Evolutionary conservation across 2,797 vertebrate genomes (phyloP).

Genomic region (Novumbra hubbsi): DNA sequence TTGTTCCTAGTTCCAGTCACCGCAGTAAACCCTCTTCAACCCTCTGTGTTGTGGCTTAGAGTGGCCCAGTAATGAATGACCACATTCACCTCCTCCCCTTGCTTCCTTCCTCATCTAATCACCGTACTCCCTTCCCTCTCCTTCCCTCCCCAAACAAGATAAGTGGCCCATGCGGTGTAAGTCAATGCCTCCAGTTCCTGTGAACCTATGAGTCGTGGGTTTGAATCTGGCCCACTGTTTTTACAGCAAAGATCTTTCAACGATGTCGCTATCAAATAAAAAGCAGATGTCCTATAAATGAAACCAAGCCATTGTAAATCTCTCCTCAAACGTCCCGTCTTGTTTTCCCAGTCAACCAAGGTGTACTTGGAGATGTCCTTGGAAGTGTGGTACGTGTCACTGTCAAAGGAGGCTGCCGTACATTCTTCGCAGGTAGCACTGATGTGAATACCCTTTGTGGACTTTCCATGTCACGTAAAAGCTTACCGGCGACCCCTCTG

Average conservation of each 20-base stretch:
- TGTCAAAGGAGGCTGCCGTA: background rate
- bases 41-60: no score
- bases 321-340: constrained; percentile 22
- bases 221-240: no score
- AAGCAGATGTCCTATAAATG: background rate
- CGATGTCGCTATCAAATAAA: no score
- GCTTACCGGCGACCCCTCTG: background rate
- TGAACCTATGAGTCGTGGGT: no score
- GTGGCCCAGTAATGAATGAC: no score
- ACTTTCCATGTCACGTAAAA: background rate
- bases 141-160: background rate
- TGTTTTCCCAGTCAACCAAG: constrained; percentile 85
- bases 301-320: background rate
- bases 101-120: background rate
- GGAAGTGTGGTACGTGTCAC: constrained; percentile 91
- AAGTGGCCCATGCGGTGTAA: no score
- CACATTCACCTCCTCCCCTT: background rate
- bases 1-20: background rate
- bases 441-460: background rate
- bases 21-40: background rate
- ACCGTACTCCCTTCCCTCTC: background rate
- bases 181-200: no score
- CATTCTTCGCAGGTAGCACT: background rate
- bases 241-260: background rate
- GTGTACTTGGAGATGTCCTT: constrained; percentile 86